Percentiles rank a stretch among this genome's conserved stretches.
Conservation (phyloP, 2,113 vertebrate species). For the Tetrax tetrax region DNA sequence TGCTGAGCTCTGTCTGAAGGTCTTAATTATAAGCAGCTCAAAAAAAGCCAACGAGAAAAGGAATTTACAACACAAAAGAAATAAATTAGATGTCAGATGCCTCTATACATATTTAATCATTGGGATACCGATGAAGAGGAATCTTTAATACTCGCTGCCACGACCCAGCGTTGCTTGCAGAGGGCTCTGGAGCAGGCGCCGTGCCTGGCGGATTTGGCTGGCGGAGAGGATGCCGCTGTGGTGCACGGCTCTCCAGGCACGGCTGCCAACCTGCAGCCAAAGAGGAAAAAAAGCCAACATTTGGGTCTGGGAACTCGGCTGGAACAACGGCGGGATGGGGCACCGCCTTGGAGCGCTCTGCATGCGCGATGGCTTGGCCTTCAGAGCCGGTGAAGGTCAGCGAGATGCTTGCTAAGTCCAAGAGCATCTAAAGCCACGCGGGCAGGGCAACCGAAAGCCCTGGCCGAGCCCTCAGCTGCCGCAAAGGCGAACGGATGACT, state of each 20-base stretch:
- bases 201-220: accelerated
- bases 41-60: not conserved
- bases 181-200: not conserved
- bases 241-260: accelerated
- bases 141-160: conserved; percentile 28
- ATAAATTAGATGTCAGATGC: conserved; percentile 64
- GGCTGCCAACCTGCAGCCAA: not conserved
- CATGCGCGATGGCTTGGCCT: accelerated
- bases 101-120: conserved; percentile 58
- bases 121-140: conserved; percentile 60
- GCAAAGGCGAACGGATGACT: accelerated
- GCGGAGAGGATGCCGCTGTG: not conserved
- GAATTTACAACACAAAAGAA: conserved; percentile 68
- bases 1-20: conserved; percentile 55
- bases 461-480: not conserved
- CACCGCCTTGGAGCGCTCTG: not conserved
- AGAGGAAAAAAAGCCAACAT: not conserved
- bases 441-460: not conserved
- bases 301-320: not conserved
- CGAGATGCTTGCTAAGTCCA: accelerated
- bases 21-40: conserved; percentile 62
- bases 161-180: accelerated
- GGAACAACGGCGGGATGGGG: accelerated
- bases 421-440: not conserved
- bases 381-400: not conserved